Conservation (phyloP, 1,140 invertebrate species). For the Drosophila busckii region DNA sequence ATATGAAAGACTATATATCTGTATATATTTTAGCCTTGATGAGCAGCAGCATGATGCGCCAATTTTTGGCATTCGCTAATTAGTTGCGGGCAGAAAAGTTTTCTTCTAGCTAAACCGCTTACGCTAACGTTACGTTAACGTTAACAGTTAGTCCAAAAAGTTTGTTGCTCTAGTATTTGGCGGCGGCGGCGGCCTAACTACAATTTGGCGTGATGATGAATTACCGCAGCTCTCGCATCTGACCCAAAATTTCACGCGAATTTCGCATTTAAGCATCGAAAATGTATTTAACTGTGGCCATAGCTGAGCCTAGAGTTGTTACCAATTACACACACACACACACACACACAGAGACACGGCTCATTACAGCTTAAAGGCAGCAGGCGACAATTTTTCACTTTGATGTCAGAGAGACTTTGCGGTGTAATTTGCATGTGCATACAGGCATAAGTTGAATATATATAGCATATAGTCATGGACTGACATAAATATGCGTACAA, state of each 20-base stretch:
- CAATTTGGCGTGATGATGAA: constrained; percentile 59
- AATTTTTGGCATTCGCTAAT: constrained; percentile 64
- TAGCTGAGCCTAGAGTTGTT: too few species aligned
- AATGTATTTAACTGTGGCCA: too few species aligned
- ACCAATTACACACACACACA: too few species aligned
- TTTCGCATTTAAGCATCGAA: too few species aligned
- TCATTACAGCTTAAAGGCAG: constrained; percentile 29
- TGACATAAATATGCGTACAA: constrained; percentile 72
- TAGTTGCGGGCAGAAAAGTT: constrained; percentile 47
- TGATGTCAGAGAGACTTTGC: constrained; percentile 25
- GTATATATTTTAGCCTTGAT: constrained; percentile 22
- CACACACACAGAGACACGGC: too few species aligned
- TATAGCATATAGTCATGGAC: constrained; percentile 18
- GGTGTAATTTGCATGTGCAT: constrained; percentile 61
- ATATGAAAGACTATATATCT: constrained; percentile 21
- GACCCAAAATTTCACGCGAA: constrained; percentile 2
- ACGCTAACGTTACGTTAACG: constrained; percentile 10
- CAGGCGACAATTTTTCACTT: constrained; percentile 34
- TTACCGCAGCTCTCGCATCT: constrained; percentile 33
- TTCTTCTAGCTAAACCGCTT: constrained; percentile 30
- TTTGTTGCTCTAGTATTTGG: constrained; percentile 37
- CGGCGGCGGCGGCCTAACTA: constrained; percentile 41
- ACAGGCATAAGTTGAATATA: constrained; percentile 27
- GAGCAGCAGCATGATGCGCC: constrained; percentile 62
- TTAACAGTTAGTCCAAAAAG: constrained; percentile 68